Evolutionary conservation across 2,888 invertebrate genomes (phyloP).

Genomic region (Eupeodes latifasciatus): DNA sequence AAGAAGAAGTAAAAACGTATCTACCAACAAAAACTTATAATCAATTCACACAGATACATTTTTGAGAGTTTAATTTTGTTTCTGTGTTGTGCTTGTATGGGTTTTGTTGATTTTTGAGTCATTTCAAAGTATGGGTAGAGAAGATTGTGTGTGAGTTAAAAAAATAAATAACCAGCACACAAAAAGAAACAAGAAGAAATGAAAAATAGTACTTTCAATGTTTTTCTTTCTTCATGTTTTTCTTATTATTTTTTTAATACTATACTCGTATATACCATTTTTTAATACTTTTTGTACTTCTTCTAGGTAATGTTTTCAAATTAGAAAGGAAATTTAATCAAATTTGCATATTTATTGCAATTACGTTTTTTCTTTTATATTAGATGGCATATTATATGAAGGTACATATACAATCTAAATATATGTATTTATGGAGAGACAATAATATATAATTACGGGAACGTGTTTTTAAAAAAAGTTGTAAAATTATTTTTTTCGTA

Average conservation of each 20-base stretch:
- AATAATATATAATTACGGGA: conserved; percentile 17
- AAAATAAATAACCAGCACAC: neutral
- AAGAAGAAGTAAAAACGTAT: conserved; percentile 31
- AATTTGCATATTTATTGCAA: conserved; percentile 67
- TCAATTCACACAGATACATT: conserved; percentile 50
- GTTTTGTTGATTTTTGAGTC: conserved; percentile 27
- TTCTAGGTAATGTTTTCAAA: conserved; percentile 58
- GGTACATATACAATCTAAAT: neutral
- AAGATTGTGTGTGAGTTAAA: conserved; percentile 31
- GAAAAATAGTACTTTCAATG: conserved; percentile 37
- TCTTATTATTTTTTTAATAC: conserved; percentile 42
- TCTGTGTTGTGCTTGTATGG: neutral
- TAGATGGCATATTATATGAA: neutral
- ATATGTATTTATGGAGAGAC: neutral
- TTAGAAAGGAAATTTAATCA: conserved; percentile 70
- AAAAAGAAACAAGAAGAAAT: conserved; percentile 15
- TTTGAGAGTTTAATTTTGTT: neutral
- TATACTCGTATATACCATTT: conserved; percentile 29
- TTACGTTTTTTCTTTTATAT: conserved; percentile 27
- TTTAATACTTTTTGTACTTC: conserved; percentile 63
- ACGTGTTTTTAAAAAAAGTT: neutral
- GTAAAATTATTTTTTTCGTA: neutral
- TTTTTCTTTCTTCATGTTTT: conserved; percentile 42
- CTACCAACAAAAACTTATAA: neutral
- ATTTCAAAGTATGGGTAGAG: conserved; percentile 3